Evolutionary conservation across 2,797 vertebrate genomes (phyloP).

Genomic region (Iguana delicatissima): DNA sequence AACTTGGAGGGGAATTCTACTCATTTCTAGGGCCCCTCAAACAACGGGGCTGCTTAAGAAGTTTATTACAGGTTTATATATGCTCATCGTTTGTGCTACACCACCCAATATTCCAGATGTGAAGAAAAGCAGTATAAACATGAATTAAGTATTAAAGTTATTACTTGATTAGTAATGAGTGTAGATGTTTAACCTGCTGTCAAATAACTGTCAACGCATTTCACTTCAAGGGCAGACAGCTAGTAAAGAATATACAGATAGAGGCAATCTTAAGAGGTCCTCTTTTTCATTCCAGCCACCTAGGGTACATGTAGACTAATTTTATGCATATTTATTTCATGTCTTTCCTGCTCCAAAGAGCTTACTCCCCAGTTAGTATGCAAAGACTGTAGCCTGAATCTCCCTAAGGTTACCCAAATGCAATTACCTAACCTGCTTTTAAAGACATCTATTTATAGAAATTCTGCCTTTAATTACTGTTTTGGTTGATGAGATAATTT

Average conservation of each 20-base stretch:
- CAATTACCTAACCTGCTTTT: neutral
- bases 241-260: neutral
- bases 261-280: neutral
- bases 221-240: neutral
- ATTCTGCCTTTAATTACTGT: neutral
- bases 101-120: neutral
- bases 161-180: neutral
- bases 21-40: neutral
- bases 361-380: neutral
- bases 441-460: conserved; percentile 1
- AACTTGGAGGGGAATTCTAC: too few species aligned
- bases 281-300: neutral
- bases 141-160: neutral
- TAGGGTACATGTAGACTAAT: too few species aligned
- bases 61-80: neutral
- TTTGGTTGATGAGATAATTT: neutral
- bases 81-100: neutral
- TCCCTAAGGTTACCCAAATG: neutral
- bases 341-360: neutral
- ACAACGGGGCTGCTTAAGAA: neutral
- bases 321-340: neutral
- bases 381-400: neutral
- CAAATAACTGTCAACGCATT: neutral
- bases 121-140: neutral
- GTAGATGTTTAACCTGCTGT: neutral